Evolutionary conservation across 2,797 vertebrate genomes (phyloP).

Genomic region (Hemitrygon akajei): DNA sequence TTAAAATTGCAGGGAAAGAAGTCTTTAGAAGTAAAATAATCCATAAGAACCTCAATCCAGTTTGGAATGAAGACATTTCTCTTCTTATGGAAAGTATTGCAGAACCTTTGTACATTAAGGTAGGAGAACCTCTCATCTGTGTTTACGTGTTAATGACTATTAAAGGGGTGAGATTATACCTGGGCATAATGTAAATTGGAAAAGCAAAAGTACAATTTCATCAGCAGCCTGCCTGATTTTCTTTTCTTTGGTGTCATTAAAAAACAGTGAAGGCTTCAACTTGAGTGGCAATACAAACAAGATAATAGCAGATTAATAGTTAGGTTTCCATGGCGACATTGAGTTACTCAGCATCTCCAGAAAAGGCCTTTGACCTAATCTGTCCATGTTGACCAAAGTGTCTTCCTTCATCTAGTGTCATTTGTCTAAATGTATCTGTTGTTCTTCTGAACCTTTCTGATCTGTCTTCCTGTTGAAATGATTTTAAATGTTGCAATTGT

Average conservation of each 20-base stretch:
- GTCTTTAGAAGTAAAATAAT: slow-evolving; percentile 92
- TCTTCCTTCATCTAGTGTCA: too few relatives aligned
- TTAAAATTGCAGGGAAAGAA: slow-evolving; percentile 87
- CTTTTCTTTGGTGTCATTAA: background rate
- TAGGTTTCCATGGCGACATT: background rate
- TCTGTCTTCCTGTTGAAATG: too few relatives aligned
- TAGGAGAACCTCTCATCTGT: slow-evolving; percentile 49
- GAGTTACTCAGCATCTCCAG: too few relatives aligned
- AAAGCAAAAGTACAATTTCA: background rate
- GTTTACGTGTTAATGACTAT: background rate
- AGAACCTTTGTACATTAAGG: slow-evolving; percentile 85
- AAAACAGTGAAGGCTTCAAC: background rate
- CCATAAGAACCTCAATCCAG: slow-evolving; percentile 89
- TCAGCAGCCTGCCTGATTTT: background rate
- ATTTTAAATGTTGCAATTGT: too few relatives aligned
- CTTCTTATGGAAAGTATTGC: slow-evolving; percentile 72
- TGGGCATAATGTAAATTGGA: background rate
- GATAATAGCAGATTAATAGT: background rate
- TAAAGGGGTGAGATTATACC: background rate
- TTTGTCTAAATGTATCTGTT: too few relatives aligned
- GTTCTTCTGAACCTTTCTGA: too few relatives aligned
- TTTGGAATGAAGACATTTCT: slow-evolving; percentile 81
- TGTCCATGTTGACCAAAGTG: too few relatives aligned
- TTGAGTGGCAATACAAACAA: background rate
- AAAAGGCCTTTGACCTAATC: too few relatives aligned